Conservation (phyloP, 2,113 vertebrate species). For the Myxocyprinus asiaticus region DNA sequence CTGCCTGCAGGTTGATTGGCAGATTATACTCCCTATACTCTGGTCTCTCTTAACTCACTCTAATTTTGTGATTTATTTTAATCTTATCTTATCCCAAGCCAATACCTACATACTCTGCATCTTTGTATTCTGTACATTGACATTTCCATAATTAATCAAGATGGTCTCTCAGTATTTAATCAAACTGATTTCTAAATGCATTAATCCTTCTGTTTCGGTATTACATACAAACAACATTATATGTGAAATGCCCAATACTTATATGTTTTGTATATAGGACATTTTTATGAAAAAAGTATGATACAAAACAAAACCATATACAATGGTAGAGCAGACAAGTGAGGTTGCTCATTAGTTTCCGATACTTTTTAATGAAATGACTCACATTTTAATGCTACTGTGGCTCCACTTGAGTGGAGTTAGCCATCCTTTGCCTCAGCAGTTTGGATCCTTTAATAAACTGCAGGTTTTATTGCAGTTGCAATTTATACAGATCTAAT, state of each 20-base stretch:
- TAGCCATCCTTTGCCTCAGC: background rate
- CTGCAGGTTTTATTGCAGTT: slow-evolving; percentile 13
- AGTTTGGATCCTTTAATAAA: slow-evolving; percentile 6
- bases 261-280: slow-evolving; percentile 2
- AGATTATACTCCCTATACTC: no score
- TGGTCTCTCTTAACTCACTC: no score
- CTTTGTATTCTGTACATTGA: background rate
- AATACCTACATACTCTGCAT: background rate
- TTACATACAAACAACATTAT: background rate
- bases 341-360: no score
- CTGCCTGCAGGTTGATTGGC: no score
- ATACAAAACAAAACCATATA: no score
- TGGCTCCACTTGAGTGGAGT: slow-evolving; percentile 2
- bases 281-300: no score
- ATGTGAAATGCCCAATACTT: background rate
- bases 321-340: no score
- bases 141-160: background rate
- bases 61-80: no score
- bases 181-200: slow-evolving; percentile 1
- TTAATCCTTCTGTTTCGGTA: slow-evolving; percentile 10
- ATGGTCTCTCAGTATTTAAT: slow-evolving; percentile 25
- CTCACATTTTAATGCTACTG: no score
- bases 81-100: background rate
- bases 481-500: slow-evolving; percentile 26
- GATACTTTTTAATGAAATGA: slow-evolving; percentile 15